Evolutionary conservation across 2,888 invertebrate genomes (phyloP).

Genomic region (Apotomis turbidana): DNA sequence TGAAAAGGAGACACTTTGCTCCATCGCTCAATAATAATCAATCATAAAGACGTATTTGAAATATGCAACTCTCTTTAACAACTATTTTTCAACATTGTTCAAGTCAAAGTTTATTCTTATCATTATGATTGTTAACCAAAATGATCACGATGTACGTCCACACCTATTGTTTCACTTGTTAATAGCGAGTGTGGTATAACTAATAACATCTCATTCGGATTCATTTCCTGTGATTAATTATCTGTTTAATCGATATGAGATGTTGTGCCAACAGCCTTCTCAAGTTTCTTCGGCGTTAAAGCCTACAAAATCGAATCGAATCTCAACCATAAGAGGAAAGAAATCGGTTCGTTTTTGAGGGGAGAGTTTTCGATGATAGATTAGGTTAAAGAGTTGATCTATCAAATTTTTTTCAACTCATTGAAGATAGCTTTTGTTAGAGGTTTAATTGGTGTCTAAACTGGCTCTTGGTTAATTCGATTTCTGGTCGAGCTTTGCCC

Average conservation of each 20-base stretch:
- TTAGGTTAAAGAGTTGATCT: conserved; percentile 82
- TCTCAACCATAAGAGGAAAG: conserved; percentile 45
- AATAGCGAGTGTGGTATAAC: conserved; percentile 82
- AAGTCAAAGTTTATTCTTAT: not conserved
- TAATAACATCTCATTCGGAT: conserved; percentile 84
- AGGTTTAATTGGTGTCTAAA: conserved; percentile 82
- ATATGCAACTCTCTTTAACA: too few relatives aligned
- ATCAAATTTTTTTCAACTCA: conserved; percentile 80
- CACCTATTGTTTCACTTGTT: conserved; percentile 81
- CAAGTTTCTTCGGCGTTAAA: conserved; percentile 56
- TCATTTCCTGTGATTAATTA: conserved; percentile 84
- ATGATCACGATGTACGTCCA: conserved; percentile 62
- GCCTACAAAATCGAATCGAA: conserved; percentile 32
- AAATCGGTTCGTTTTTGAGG: conserved; percentile 51
- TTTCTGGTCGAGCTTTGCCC: conserved; percentile 69
- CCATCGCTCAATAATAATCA: too few relatives aligned
- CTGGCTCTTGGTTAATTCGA: conserved; percentile 79
- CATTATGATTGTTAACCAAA: conserved; percentile 31
- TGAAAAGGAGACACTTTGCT: too few relatives aligned
- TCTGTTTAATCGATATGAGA: conserved; percentile 84
- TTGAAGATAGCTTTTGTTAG: conserved; percentile 82
- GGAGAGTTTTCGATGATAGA: conserved; percentile 61
- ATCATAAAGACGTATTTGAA: too few relatives aligned
- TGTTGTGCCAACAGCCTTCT: conserved; percentile 83
- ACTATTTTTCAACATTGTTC: too few relatives aligned